Base-by-base conservation (phyloP, 1,140 invertebrate genomes). In the Venturia canescens region DNA sequence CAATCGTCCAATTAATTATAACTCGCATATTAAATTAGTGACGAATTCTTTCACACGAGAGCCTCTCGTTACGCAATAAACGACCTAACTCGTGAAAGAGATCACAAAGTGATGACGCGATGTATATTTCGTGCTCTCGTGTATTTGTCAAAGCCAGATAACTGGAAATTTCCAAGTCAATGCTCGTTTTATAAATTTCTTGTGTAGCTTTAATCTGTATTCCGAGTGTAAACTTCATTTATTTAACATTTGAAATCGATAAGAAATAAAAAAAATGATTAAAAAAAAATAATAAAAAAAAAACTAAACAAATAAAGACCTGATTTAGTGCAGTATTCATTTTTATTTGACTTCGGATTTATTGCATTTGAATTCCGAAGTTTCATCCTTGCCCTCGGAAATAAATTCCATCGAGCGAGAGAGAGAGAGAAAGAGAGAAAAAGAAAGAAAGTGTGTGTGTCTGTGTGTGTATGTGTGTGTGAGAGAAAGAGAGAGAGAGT, bases 121-220 rank as follows among this genome's bases (percentile, higher is more conserved):
- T 26, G 21, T 57, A 57, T 57, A 57, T 9, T 66, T 66, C 48
- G 70, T 72, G 70, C 18, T 15, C 31, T n/a, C 31, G 1, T 70
- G 15, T 70, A 34, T 70, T 38, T 48, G 5, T 44, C 70, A 23
- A n/a, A n/a, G 16, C 38, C 9, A 72, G 21, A 72, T 48, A n/a
- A 72, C n/a, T 50, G 70, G 70, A 72, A 72, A 72, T 72, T 72
- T 72, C 70, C 70, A 50, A 72, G 70, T 72, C 70, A 72, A 72
- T 72, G 70, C 38, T 72, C 34, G 70, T 48, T 72, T 26, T 50
- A 72, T 50, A 21, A 72, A 72, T 26, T 29, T 66, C 60, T 66
- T 26, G 23, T 26, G 1, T 66, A 9, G 26, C 60, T 23, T 27
- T 26, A 57, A 57, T n/a, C 21, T 57, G 18, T 57, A 23, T 57